Evolutionary conservation across 2,113 vertebrate species (phyloP).

Genomic region (Podarcis raffonei): DNA sequence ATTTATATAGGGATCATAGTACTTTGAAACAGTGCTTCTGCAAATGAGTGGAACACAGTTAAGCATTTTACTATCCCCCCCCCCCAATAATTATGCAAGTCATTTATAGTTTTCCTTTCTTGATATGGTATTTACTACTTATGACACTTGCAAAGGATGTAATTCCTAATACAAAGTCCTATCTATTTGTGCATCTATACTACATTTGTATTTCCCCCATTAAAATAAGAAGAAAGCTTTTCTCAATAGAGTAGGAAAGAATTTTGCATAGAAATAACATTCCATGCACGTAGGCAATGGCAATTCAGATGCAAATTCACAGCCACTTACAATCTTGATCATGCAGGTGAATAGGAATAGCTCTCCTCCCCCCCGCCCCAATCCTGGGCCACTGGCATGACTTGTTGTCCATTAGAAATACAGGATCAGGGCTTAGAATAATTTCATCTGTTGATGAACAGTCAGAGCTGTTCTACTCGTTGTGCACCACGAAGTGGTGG

Average conservation of each 20-base stretch:
- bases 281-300: too few species aligned
- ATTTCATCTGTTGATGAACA: not conserved
- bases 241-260: not conserved
- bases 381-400: not conserved
- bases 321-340: not conserved
- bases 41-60: not conserved
- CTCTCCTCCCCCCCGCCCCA: too few species aligned
- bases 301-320: not conserved
- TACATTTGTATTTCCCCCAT: not conserved
- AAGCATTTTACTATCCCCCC: not conserved
- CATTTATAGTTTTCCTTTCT: not conserved
- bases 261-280: not conserved
- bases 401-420: not conserved
- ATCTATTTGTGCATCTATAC: not conserved
- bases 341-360: not conserved
- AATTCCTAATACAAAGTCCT: not conserved
- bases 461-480: not conserved
- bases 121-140: not conserved
- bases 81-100: not conserved
- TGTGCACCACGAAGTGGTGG: not conserved
- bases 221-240: not conserved
- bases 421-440: not conserved
- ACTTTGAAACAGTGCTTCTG: not conserved
- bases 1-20: not conserved
- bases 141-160: not conserved